These are phyloP conservation scores for Pissodes strobi DNA, from an alignment of 1,140 invertebrate species.

Conservation along the genomic window DNA sequence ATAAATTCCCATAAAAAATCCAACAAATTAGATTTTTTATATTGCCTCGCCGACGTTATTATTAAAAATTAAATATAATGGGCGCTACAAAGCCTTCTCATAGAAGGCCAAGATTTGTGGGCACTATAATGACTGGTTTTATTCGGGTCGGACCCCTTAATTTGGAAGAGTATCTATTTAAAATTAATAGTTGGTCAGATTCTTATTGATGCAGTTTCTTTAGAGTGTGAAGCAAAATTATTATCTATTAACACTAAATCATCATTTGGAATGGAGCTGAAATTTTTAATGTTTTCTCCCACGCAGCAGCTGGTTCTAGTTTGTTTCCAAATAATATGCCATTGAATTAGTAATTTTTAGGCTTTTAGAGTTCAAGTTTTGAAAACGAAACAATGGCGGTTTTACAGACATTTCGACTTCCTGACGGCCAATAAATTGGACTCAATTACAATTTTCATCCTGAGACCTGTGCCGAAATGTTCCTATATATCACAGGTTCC, in stretches of 20 bases:
- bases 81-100: constrained; percentile 7
- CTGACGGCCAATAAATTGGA: too few relatives aligned
- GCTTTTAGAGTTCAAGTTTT: too few relatives aligned
- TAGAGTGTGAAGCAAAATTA: not conserved
- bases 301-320: too few relatives aligned
- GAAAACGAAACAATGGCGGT: too few relatives aligned
- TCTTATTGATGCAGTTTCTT: not conserved
- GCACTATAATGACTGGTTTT: constrained; percentile 16
- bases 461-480: too few relatives aligned
- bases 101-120: constrained; percentile 2
- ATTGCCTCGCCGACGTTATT: not conserved
- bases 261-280: not conserved
- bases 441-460: too few relatives aligned
- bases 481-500: too few relatives aligned
- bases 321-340: too few relatives aligned
- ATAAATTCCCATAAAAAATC: too few relatives aligned
- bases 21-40: constrained; percentile 1
- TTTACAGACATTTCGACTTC: too few relatives aligned
- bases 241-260: constrained; percentile 7
- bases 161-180: constrained; percentile 10
- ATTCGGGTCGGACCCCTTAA: constrained; percentile 9
- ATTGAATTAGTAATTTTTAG: too few relatives aligned
- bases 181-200: constrained; percentile 7
- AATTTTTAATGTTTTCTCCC: too few relatives aligned
- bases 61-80: constrained; percentile 22